Percentiles rank a stretch among this genome's conserved stretches.
Conservation (phyloP, 2,797 vertebrate species). For the Epinephelus malabaricus region DNA sequence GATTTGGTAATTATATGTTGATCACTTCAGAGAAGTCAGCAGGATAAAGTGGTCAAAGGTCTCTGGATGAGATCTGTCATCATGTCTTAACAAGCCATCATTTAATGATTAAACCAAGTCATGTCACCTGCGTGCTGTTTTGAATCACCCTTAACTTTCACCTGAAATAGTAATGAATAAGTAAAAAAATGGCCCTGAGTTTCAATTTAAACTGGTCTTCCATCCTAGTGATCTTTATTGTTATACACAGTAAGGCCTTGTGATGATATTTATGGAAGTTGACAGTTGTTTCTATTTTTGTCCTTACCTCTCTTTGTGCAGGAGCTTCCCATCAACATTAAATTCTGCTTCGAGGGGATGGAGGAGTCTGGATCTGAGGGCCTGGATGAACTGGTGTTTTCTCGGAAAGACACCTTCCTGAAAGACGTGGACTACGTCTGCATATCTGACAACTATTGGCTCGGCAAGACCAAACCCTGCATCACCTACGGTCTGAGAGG, state of each 20-base stretch:
- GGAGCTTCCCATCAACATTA: conserved; percentile 96
- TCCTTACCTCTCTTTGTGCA: conserved; percentile 57
- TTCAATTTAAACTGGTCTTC: background rate
- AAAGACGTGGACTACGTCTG: conserved; percentile 96
- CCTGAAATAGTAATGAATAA: background rate
- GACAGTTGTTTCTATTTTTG: background rate
- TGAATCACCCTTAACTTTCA: conserved; percentile 3
- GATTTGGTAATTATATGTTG: conserved; percentile 26
- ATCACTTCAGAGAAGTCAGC: conserved; percentile 31
- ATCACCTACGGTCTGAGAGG: conserved; percentile 97
- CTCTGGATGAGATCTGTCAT: conserved; percentile 19
- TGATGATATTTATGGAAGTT: background rate
- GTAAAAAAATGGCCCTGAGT: background rate
- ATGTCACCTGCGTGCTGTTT: background rate
- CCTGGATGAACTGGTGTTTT: conserved; percentile 92
- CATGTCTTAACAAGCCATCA: conserved; percentile 2
- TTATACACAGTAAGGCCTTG: background rate
- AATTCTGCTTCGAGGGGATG: conserved; percentile 99
- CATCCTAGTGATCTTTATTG: background rate
- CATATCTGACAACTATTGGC: conserved; percentile 99
- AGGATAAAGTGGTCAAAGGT: conserved; percentile 62
- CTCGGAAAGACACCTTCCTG: conserved; percentile 91
- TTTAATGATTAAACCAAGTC: conserved; percentile 66
- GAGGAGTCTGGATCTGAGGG: conserved; percentile 98
- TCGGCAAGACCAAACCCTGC: conserved; percentile 97